These are phyloP conservation scores for Oryzaephilus surinamensis DNA, from an alignment of 1,140 invertebrate species.

Conservation along the genomic window DNA sequence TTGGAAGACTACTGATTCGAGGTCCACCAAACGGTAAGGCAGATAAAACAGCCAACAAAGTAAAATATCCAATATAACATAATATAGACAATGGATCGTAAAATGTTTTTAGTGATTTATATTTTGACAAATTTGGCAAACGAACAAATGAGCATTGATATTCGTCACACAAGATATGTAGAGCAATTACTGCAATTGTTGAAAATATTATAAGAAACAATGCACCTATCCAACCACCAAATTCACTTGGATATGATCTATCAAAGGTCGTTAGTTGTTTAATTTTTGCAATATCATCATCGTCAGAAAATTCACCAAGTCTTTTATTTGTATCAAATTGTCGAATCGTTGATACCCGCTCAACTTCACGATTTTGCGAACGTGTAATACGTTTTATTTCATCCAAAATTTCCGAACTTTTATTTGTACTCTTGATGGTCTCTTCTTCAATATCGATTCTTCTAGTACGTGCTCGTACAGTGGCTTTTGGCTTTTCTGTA, in stretches of 20 bases:
- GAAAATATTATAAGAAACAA: conserved; percentile 23
- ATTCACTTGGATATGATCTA: conserved; percentile 27
- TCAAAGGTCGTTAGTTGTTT: conserved; percentile 1
- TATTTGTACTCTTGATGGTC: background rate
- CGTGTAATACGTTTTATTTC: conserved; percentile 4
- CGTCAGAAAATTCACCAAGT: conserved; percentile 37
- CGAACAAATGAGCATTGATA: conserved; percentile 32
- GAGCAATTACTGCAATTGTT: conserved; percentile 24
- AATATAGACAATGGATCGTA: conserved; percentile 31
- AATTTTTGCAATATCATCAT: conserved; percentile 28
- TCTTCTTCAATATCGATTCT: background rate
- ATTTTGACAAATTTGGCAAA: conserved; percentile 24
- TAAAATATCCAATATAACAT: conserved; percentile 29
- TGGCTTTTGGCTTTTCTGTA: conserved; percentile 23
- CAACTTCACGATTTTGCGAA: conserved; percentile 20
- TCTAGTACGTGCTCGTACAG: conserved; percentile 15
- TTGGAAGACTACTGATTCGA: conserved; percentile 30
- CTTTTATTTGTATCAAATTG: conserved; percentile 19
- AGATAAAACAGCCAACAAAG: conserved; percentile 33
- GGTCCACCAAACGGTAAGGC: conserved; percentile 37
- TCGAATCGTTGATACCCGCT: conserved; percentile 27
- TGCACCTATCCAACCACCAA: conserved; percentile 32
- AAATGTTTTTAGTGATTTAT: conserved; percentile 24
- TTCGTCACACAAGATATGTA: conserved; percentile 34
- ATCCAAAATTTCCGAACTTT: background rate